Evolutionary conservation across 2,888 invertebrate genomes (phyloP).

Genomic region (Xestia c-nigrum): DNA sequence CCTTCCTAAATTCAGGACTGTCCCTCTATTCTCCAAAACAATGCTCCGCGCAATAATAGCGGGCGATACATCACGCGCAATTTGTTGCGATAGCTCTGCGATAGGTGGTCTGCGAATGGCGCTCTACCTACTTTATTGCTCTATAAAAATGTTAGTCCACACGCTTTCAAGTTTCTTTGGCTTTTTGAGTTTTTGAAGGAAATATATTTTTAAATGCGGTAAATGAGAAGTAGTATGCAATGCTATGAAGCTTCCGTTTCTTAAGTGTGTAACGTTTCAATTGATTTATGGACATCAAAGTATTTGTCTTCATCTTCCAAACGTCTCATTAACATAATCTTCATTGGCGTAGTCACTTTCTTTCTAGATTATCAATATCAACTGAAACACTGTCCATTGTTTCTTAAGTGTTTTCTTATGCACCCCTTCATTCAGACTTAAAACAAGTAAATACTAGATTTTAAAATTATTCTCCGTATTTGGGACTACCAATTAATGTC

Average conservation of each 20-base stretch:
- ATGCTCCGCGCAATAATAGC: slow-evolving; percentile 72
- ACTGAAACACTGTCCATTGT: background rate
- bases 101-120: slow-evolving; percentile 78
- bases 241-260: background rate
- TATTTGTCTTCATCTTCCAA: background rate
- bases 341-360: background rate
- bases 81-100: slow-evolving; percentile 87
- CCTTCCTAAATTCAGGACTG: slow-evolving; percentile 30
- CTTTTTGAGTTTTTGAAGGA: slow-evolving; percentile 48
- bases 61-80: slow-evolving; percentile 87
- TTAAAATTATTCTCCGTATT: background rate
- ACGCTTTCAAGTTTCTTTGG: slow-evolving; percentile 61
- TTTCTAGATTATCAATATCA: background rate
- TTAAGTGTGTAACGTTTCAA: background rate
- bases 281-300: background rate
- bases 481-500: background rate
- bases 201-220: slow-evolving; percentile 22
- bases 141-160: slow-evolving; percentile 77
- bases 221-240: slow-evolving; percentile 5
- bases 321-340: background rate
- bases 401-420: background rate
- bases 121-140: slow-evolving; percentile 84
- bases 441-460: background rate
- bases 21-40: slow-evolving; percentile 40
- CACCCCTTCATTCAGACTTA: background rate